Base-by-base conservation (phyloP, 2,797 vertebrate genomes). In the Petrocephalus sullivani region DNA sequence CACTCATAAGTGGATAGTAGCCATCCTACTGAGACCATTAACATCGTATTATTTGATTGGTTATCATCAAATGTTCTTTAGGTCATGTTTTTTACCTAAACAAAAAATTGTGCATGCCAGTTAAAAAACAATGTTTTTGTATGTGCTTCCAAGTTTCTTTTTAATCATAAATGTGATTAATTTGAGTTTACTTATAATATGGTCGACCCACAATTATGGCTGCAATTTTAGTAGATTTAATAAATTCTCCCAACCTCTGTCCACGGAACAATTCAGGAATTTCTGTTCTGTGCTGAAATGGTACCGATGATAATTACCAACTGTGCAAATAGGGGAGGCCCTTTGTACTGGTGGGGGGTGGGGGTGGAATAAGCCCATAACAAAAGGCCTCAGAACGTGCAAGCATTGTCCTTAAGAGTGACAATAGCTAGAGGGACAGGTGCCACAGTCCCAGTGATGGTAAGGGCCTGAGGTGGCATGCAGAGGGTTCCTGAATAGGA, bases 351-450 rank as follows among this genome's bases (percentile, higher is more conserved):
- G 54, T 56, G 54, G 41, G 41, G 41, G 41, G 41, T 10, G 0
- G 23, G 5, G 81, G 23, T 83, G 88, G 3, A 46, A 92, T 93
- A 71, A 71, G 71, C 85, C 88, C 90, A 88, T 91, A 93, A 91
- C 89, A 90, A 92, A 93, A 88, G 89, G 82, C 91, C 87, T 85
- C 87, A 51, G 90, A 61, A 89, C 89, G 64, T 88, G 53, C 90
- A 91, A 89, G 90, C 71, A 88, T 86, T 89, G 88, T 91, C 84
- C 67, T 89, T 91, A 91, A 92, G 89, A 91, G 91, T 90, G 83
- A 87, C 90, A 92, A 90, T 92, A 90, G 90, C 81, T 71, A 90
- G 67, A 54, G 87, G 87, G 83, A 49, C 87, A 89, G 56, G 37
- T 89, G 61, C 84, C 90, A 88, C 87, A 78, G 67, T 89, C 92